A percentile compares a stretch with the other conserved stretches of the same genome.
Conservation (phyloP, 2,888 invertebrate genomes). For the Campoletis raptor region DNA sequence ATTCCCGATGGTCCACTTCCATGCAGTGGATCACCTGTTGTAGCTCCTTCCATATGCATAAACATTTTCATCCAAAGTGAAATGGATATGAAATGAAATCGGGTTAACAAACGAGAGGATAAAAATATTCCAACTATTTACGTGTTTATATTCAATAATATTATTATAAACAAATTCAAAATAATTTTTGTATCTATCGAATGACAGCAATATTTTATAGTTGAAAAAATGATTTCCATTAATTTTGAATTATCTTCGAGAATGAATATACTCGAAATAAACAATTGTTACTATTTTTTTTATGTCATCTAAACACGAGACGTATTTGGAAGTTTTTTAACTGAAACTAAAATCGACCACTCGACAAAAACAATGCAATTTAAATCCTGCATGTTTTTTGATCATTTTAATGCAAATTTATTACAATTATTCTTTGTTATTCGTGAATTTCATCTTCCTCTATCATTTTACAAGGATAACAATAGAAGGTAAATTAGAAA, state of each 20-base stretch:
- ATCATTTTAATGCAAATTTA: background rate
- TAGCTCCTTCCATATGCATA: slow-evolving; percentile 20
- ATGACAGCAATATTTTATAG: background rate
- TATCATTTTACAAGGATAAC: background rate
- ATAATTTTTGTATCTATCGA: background rate
- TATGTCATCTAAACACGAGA: background rate
- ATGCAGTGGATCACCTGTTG: slow-evolving; percentile 47
- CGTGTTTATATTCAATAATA: background rate
- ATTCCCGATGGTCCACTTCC: slow-evolving; percentile 47
- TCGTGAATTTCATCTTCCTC: background rate
- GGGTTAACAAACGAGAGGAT: background rate
- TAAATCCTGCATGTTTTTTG: too few relatives aligned
- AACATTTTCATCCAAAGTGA: slow-evolving; percentile 13
- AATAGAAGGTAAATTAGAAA: background rate
- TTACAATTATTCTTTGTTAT: too few relatives aligned
- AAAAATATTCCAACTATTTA: background rate
- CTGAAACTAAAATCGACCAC: background rate
- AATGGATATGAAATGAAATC: slow-evolving; percentile 9
- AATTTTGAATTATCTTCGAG: background rate
- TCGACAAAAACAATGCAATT: background rate
- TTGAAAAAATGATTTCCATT: background rate
- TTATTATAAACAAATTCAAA: background rate
- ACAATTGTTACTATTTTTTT: background rate
- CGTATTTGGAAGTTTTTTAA: background rate
- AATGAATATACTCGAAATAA: background rate